Evolutionary conservation across 2,113 vertebrate genomes (phyloP).

Genomic region (Odocoileus virginianus): DNA sequence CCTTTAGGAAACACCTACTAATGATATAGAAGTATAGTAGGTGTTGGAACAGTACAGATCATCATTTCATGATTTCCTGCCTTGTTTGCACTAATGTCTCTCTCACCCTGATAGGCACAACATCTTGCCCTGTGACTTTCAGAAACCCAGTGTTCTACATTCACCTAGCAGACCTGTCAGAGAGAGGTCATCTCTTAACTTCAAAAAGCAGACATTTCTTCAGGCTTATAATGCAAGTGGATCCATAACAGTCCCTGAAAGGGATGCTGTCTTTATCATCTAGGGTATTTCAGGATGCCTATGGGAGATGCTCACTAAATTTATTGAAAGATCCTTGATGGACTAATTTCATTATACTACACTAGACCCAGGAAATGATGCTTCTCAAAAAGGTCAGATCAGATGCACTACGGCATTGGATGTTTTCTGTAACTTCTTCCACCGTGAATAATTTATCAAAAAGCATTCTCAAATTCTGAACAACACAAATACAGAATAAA

Average conservation of each 20-base stretch:
- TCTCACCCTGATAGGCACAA: not conserved
- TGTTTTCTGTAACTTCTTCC: conserved; percentile 61
- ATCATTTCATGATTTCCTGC: not conserved
- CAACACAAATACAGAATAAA: conserved; percentile 68
- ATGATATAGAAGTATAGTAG: not conserved
- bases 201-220: not conserved
- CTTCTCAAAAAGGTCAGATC: conserved; percentile 43
- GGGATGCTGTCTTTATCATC: not conserved
- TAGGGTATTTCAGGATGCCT: not conserved
- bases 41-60: rapidly evolving
- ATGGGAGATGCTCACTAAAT: not conserved
- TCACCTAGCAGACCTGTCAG: not conserved
- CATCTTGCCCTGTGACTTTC: not conserved
- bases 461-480: conserved; percentile 69
- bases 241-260: not conserved
- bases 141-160: not conserved
- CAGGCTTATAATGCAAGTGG: not conserved
- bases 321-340: not conserved
- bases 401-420: not conserved
- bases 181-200: not conserved
- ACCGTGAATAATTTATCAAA: conserved; percentile 70
- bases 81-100: not conserved
- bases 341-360: not conserved
- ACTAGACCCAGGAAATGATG: conserved; percentile 28
- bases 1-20: not conserved